Conservation (phyloP, 1,140 invertebrate species). For the Meloidogyne exigua region DNA sequence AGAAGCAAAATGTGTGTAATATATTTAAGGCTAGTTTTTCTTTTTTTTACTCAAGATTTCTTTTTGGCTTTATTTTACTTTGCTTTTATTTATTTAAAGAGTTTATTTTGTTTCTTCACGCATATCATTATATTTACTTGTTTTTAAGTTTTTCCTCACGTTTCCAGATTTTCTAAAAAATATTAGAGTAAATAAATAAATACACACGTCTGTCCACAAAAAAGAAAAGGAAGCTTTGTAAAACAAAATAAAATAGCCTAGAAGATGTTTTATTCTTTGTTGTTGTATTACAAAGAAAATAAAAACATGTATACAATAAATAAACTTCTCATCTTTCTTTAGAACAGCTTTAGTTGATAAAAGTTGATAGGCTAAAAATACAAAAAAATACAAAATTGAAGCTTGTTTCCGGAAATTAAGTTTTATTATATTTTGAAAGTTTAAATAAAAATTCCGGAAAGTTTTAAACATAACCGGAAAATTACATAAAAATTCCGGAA, state of each 20-base stretch:
- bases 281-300: background rate
- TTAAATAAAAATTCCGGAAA: too few relatives aligned
- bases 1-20: too few relatives aligned
- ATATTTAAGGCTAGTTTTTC: background rate
- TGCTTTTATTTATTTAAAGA: background rate
- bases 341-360: too few relatives aligned
- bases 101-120: background rate
- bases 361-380: too few relatives aligned
- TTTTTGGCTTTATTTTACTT: too few relatives aligned
- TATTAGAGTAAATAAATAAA: too few relatives aligned
- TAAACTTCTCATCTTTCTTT: too few relatives aligned
- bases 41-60: background rate
- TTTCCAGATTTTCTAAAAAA: background rate
- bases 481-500: background rate
- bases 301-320: background rate
- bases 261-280: background rate
- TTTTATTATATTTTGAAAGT: too few relatives aligned
- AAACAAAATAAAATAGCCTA: background rate
- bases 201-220: background rate
- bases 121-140: background rate
- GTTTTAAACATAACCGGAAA: too few relatives aligned
- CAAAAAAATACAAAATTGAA: too few relatives aligned
- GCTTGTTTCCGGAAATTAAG: too few relatives aligned
- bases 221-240: background rate
- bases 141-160: background rate